Base-by-base conservation (phyloP, 2,113 vertebrate species). In the Oceanodroma tethys region DNA sequence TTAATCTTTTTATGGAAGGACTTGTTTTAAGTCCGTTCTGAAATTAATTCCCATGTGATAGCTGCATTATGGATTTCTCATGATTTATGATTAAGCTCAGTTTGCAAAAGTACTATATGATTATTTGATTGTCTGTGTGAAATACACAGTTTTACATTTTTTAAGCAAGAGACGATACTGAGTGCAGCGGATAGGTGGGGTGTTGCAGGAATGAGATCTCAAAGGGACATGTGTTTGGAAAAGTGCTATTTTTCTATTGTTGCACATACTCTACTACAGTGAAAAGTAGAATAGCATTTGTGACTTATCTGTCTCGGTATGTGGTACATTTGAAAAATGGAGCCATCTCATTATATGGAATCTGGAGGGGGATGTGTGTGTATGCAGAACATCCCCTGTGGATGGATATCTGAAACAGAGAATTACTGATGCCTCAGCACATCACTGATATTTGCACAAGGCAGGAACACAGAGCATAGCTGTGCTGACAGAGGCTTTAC, bases 11-110 rank as follows among this genome's bases (percentile, higher is more conserved):
- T 67, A 75, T 47, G 58, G 38, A 81, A 79, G 11, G 62, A 81
- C 45, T 83, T 85, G 66, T 26, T 95, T 92, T 68, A 95, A 87
- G n/a, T 43, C 47, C 79, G 6, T 84, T 92, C 71, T 91, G 70
- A 73, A 93, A 87, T 85, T 82, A 81, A 60, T 4, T 63, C 32
- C 23, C 7, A 14, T 80, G 10, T 82, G 45, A 60, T 30, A 88
- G 63, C 9, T 88, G 14, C 19, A 29, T 65, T 89, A 75, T 66
- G 11, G 52, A 88, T 88, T 93, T 95, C 30, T 91, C 40, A 48
- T 23, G 4, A 86, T 86, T 84, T 70, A 27, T 50, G 11, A 34
- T 90, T 86, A 92, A 83, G 18, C 15, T 87, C 10, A 12, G 16
- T 34, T 70, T 88, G 71, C 6, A 83, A 73, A 81, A 71, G 12